Evolutionary conservation across 2,797 vertebrate species (phyloP).

Genomic region (Otolemur crassicaudatus): DNA sequence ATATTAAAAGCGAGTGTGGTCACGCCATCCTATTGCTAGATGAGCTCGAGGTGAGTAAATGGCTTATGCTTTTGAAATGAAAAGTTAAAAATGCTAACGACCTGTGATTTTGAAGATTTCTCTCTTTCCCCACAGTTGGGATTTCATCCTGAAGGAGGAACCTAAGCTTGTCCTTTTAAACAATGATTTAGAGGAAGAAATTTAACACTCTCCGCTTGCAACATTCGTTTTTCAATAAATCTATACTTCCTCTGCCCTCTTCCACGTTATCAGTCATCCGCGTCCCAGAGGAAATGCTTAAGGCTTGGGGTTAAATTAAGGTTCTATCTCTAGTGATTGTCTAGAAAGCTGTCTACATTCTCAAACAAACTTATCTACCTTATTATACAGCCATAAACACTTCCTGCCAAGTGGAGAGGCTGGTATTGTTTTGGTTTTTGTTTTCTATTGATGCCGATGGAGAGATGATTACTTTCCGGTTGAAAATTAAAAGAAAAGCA

Average conservation of each 20-base stretch:
- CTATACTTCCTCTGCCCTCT: conserved; percentile 82
- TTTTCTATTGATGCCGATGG: conserved; percentile 60
- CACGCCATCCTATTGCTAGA: conserved; percentile 60
- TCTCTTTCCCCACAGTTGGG: conserved; percentile 42
- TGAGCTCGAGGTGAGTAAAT: neutral
- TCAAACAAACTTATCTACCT: conserved; percentile 86
- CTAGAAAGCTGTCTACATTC: conserved; percentile 80
- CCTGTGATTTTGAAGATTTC: conserved; percentile 58
- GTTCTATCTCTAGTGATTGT: conserved; percentile 85
- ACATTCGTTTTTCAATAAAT: conserved; percentile 86
- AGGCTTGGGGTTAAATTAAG: conserved; percentile 88
- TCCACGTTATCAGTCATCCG: conserved; percentile 84
- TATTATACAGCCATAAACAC: conserved; percentile 71
- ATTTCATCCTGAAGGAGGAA: conserved; percentile 68
- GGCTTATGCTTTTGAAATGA: conserved; percentile 54
- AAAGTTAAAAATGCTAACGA: conserved; percentile 60
- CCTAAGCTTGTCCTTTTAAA: conserved; percentile 82
- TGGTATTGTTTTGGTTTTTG: conserved; percentile 47
- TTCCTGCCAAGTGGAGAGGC: conserved; percentile 56
- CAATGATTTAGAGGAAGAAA: conserved; percentile 85
- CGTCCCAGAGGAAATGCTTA: conserved; percentile 84
- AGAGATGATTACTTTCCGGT: conserved; percentile 72
- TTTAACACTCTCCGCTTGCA: conserved; percentile 68
- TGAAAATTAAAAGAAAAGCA: conserved; percentile 68
- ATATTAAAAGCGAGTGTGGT: conserved; percentile 64